A percentile compares a stretch with the other conserved stretches of the same genome.
These are phyloP conservation scores for Fundulus diaphanus DNA, from an alignment of 2,797 vertebrate species.

Conservation along the genomic window DNA sequence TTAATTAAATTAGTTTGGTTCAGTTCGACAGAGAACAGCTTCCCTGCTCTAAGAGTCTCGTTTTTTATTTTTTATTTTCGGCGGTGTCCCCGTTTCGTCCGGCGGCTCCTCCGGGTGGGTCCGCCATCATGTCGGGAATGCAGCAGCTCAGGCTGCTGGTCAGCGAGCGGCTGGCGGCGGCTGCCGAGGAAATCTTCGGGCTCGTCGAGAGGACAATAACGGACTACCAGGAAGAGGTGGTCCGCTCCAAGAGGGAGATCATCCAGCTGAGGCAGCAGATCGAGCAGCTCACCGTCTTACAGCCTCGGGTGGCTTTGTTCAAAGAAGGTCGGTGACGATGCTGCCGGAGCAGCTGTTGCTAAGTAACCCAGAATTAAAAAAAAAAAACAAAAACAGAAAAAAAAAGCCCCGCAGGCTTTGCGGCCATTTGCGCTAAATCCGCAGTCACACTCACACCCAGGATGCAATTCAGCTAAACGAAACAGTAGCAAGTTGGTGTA, in stretches of 20 bases:
- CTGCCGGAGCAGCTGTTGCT: neutral
- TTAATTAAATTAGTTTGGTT: slow-evolving; percentile 8
- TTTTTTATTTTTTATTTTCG: neutral
- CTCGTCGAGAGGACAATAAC: slow-evolving; percentile 18
- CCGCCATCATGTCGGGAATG: slow-evolving; percentile 15
- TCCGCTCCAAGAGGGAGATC: slow-evolving; percentile 22
- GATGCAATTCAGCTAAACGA: neutral
- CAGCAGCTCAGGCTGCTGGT: slow-evolving; percentile 27
- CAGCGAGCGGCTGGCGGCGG: slow-evolving; percentile 28
- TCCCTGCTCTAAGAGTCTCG: neutral
- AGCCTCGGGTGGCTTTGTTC: slow-evolving; percentile 14
- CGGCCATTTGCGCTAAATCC: neutral
- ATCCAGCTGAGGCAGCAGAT: slow-evolving; percentile 20
- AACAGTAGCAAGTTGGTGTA: neutral
- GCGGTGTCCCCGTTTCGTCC: neutral
- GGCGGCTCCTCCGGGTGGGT: slow-evolving; percentile 6
- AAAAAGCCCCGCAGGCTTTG: neutral
- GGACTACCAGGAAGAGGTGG: slow-evolving; percentile 13
- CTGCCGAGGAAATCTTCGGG: slow-evolving; percentile 18
- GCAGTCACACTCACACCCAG: neutral
- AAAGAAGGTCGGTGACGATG: slow-evolving; percentile 16
- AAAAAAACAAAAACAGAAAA: neutral
- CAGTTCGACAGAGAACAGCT: neutral
- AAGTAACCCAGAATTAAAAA: neutral
- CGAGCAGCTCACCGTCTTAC: slow-evolving; percentile 21